Conservation (phyloP, 2,797 vertebrate species). For the Lithobates pipiens region DNA sequence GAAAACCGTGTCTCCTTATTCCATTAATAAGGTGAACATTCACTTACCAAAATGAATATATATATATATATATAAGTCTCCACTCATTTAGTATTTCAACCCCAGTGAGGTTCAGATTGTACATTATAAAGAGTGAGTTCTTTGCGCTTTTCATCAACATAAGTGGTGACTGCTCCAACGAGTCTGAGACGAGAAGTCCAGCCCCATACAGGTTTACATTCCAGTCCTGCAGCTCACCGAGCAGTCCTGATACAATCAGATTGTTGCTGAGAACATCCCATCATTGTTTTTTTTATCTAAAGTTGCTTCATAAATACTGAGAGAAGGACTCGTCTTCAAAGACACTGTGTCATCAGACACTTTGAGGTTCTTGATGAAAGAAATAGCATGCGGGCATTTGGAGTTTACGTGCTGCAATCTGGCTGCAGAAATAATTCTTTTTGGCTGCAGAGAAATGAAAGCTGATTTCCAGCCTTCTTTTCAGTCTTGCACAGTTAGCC, state of each 20-base stretch:
- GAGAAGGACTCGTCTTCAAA: conserved; percentile 15
- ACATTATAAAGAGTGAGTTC: not conserved
- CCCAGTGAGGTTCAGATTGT: no score
- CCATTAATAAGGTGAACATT: no score
- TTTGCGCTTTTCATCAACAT: not conserved
- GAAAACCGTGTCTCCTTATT: no score
- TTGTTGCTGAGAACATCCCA: not conserved
- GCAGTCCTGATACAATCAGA: not conserved
- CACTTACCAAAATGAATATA: no score
- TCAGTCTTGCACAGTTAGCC: no score
- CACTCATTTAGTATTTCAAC: no score
- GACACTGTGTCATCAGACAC: not conserved
- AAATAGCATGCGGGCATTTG: not conserved
- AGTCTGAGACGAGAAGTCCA: not conserved
- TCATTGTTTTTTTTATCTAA: not conserved
- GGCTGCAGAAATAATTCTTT: not conserved
- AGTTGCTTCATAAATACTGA: not conserved
- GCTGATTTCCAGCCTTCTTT: no score
- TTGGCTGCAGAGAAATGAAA: not conserved
- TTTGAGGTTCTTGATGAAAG: not conserved
- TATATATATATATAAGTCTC: no score
- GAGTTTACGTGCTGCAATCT: not conserved
- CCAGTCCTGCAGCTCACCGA: not conserved
- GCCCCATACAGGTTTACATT: not conserved
- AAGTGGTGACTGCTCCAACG: no score